These are phyloP conservation scores for Agapornis roseicollis DNA, from an alignment of 2,113 vertebrate genomes.

Conservation along the genomic window DNA sequence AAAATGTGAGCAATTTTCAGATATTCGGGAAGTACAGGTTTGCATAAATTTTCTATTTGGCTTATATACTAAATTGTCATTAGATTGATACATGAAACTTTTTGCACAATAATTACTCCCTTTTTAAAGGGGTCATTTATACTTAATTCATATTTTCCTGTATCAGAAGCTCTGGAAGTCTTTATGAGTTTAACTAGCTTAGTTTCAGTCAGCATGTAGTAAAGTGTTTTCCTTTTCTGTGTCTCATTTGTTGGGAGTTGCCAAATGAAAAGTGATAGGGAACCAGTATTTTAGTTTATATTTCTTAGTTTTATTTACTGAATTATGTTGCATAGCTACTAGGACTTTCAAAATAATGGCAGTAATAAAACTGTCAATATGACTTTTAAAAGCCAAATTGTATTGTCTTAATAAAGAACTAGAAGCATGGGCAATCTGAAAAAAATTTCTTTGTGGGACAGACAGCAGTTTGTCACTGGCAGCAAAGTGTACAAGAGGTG, in stretches of 20 bases:
- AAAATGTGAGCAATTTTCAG: not conserved
- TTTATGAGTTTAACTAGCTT: not conserved
- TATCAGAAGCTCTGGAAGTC: not conserved
- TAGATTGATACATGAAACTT: not conserved
- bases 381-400: not conserved
- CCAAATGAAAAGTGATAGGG: not conserved
- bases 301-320: not conserved
- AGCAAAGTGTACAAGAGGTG: not conserved
- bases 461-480: not conserved
- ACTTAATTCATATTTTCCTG: not conserved
- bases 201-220: not conserved
- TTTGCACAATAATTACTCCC: not conserved
- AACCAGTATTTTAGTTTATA: not conserved
- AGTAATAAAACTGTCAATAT: not conserved
- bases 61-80: not conserved
- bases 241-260: not conserved
- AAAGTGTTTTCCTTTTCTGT: not conserved
- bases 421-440: not conserved
- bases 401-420: not conserved
- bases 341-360: not conserved
- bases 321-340: not conserved
- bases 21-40: not conserved
- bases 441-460: not conserved
- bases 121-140: not conserved
- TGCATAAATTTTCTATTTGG: not conserved